Conservation (phyloP, 2,888 invertebrate genomes). For the Hoplodrina ambigua region DNA sequence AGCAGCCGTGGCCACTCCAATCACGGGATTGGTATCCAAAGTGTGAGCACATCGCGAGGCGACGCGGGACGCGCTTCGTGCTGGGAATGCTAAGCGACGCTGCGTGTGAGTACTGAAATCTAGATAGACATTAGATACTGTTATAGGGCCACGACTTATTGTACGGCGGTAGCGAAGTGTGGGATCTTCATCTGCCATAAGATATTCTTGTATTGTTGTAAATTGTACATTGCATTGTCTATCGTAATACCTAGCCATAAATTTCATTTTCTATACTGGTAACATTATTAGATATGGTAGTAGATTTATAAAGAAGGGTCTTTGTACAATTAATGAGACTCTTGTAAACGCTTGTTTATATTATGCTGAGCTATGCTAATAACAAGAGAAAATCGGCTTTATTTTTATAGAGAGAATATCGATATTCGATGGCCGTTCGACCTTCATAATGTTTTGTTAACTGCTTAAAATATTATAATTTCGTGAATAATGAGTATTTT, state of each 20-base stretch:
- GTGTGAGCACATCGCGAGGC: constrained; percentile 73
- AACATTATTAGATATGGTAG: constrained; percentile 1
- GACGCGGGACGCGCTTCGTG: constrained; percentile 65
- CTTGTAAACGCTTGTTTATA: not conserved
- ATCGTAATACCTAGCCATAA: constrained; percentile 20
- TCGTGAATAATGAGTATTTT: not conserved
- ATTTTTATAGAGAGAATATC: not conserved
- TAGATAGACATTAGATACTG: constrained; percentile 70
- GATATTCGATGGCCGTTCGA: no score
- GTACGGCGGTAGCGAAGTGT: constrained; percentile 43
- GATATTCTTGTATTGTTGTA: constrained; percentile 26
- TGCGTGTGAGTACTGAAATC: constrained; percentile 69
- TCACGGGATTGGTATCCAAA: constrained; percentile 64
- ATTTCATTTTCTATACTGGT: not conserved
- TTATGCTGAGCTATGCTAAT: not conserved
- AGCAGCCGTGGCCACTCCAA: constrained; percentile 37
- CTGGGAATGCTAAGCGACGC: constrained; percentile 78
- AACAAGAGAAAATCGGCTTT: no score
- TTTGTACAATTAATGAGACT: not conserved
- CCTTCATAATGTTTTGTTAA: not conserved
- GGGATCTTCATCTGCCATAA: constrained; percentile 60
- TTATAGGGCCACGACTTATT: constrained; percentile 49
- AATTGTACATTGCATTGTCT: constrained; percentile 30
- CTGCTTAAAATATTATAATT: not conserved
- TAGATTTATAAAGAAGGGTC: not conserved